These are phyloP conservation scores for Tor tambroides DNA, from an alignment of 2,113 vertebrate species.

Conservation along the genomic window DNA sequence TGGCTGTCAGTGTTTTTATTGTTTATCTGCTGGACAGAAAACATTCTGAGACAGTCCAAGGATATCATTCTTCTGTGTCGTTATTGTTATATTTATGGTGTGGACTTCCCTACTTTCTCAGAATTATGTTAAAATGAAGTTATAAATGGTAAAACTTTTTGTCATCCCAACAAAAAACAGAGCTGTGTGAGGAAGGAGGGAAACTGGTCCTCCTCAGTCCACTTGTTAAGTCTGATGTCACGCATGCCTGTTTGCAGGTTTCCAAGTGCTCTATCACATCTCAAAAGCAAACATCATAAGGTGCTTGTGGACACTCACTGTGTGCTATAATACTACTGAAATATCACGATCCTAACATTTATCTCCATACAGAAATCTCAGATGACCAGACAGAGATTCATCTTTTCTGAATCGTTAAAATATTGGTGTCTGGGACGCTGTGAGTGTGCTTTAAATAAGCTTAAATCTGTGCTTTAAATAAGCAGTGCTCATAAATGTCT, in stretches of 20 bases:
- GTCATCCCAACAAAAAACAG: neutral
- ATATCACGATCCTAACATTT: neutral
- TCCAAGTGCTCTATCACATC: neutral
- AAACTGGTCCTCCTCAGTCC: neutral
- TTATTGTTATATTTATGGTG: neutral
- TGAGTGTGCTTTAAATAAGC: neutral
- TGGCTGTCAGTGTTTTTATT: neutral
- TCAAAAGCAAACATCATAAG: neutral
- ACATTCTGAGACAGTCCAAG: neutral
- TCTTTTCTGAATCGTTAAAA: neutral
- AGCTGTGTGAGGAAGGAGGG: neutral
- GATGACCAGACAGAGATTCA: neutral
- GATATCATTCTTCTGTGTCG: neutral
- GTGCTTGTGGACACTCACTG: neutral
- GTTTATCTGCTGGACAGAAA: neutral
- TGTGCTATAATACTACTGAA: neutral
- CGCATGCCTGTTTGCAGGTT: neutral
- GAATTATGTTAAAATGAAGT: neutral
- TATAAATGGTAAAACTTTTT: neutral
- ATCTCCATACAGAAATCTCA: neutral
- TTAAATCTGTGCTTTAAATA: neutral
- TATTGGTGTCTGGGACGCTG: neutral
- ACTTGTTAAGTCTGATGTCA: neutral
- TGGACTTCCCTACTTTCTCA: neutral
- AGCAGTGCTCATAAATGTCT: too few species aligned